phyloP scores from a whole-genome alignment of 53 echinoderm and acorn worm genomes.

The Henricia sp. region DNA sequence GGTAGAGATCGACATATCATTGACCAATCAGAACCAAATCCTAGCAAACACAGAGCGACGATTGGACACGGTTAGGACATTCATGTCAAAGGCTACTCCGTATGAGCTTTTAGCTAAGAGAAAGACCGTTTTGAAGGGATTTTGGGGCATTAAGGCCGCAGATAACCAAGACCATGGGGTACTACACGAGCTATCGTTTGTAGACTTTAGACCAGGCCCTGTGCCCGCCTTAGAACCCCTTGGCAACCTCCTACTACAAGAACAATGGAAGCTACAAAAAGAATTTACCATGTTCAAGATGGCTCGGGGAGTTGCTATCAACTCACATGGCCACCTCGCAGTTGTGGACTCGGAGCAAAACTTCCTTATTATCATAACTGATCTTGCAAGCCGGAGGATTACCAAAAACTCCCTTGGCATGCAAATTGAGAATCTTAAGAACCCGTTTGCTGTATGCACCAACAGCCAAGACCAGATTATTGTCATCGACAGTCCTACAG shows the following conservation, averaged over 20 bases:
- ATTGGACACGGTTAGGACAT: conserved; percentile 6
- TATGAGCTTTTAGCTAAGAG: conserved; percentile 16
- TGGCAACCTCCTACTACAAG: background rate
- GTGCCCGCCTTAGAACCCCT: conserved; percentile 2
- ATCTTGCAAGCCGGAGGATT: background rate
- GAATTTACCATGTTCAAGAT: conserved; percentile 1
- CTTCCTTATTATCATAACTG: background rate
- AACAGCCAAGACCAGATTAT: background rate
- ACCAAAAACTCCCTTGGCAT: background rate
- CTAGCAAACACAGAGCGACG: conserved; percentile 3
- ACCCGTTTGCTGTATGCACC: conserved; percentile 3
- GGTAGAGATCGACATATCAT: conserved; percentile 10
- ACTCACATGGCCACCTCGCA: background rate
- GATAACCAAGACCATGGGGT: background rate
- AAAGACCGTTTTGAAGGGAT: background rate
- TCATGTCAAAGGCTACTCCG: background rate
- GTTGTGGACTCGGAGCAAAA: conserved; percentile 5
- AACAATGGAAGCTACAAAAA: background rate
- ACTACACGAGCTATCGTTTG: background rate
- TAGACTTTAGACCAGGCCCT: conserved; percentile 2
- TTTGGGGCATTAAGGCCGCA: conserved; percentile 2
- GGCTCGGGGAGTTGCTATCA: background rate
- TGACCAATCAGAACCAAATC: conserved; percentile 22
- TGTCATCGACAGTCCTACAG: conserved; percentile 9
- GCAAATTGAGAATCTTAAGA: background rate